Base-by-base conservation (phyloP, 2,113 vertebrate genomes). In the Boulengeromyrus knoepffleri region DNA sequence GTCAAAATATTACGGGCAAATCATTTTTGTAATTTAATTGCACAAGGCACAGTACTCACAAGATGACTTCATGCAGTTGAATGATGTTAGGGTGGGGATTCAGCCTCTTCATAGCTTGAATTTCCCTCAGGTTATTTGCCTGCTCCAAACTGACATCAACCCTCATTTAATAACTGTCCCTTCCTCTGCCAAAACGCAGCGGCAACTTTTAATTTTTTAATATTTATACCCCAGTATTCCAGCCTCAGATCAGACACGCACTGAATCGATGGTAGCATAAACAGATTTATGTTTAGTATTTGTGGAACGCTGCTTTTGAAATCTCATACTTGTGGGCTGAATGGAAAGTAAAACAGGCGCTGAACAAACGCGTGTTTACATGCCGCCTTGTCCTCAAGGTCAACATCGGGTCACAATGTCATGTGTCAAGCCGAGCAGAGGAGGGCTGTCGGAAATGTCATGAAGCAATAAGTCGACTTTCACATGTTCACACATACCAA, bases 31-130 rank as follows among this genome's bases (percentile, higher is more conserved):
- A 47, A 85, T 74, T 45, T 89, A 50, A 19, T 74, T 0, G 24
- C 52, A 62, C 5, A 62, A 87, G n/a, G 24, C 39, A n/a, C 52
- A 1, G 21, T 90, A 94, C 96, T 96, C 92, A 96, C 96, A 95
- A 96, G 90, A 96, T 92, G 62, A 96, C 92, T 70, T 96, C 95
- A 56, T 77, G 45, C 5, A 86, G 50, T 47, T 74, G 93, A n/a
- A 97, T 91, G 83, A 95, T 94, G 94, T 96, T 94, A 19, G 94
- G 95, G 91, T 96, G 95, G 0, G 92, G 96, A 85, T 93, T 95
- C 89, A 96, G 94, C 66, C 92, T 94, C 89, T 95, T 95, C 91
- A 97, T 93, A 0, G 94, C 95, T 94, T 95, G 94, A 27, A 96
- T 92, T 93, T 97, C 95, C 45, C 94, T 93, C 17, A 96, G 93